phyloP scores from a whole-genome alignment of 2,888 invertebrate species.

The Phyto melanocephala region DNA sequence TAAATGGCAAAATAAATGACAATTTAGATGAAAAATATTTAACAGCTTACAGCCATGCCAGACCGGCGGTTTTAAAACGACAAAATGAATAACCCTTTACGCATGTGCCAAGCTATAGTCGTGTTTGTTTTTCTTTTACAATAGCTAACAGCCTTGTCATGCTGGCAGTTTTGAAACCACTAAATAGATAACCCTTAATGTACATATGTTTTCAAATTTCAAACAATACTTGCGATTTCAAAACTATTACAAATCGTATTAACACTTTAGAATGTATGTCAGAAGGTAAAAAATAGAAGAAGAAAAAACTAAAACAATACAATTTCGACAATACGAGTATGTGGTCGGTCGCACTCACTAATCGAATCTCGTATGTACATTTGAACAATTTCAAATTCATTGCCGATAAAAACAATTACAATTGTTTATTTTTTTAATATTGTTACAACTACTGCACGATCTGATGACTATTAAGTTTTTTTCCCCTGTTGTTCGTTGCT shows the following conservation, averaged over 20 bases:
- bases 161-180: too few species aligned
- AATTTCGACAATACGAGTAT: not conserved
- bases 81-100: too few species aligned
- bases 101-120: too few species aligned
- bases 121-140: too few species aligned
- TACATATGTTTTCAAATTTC: not conserved
- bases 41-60: too few species aligned
- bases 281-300: slow-evolving; percentile 27
- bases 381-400: slow-evolving; percentile 51
- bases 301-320: not conserved
- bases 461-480: slow-evolving; percentile 18
- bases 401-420: slow-evolving; percentile 59
- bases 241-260: slow-evolving; percentile 58
- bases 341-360: not conserved
- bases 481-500: not conserved
- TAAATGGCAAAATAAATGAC: too few species aligned
- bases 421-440: slow-evolving; percentile 52
- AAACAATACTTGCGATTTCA: slow-evolving; percentile 55
- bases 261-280: slow-evolving; percentile 58
- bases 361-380: slow-evolving; percentile 5
- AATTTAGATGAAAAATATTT: too few species aligned
- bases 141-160: too few species aligned
- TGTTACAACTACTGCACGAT: slow-evolving; percentile 53
- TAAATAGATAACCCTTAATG: not conserved
- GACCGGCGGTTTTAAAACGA: too few species aligned